Evolutionary conservation across 2,797 vertebrate species (phyloP).

Genomic region (Argyrosomus regius): DNA sequence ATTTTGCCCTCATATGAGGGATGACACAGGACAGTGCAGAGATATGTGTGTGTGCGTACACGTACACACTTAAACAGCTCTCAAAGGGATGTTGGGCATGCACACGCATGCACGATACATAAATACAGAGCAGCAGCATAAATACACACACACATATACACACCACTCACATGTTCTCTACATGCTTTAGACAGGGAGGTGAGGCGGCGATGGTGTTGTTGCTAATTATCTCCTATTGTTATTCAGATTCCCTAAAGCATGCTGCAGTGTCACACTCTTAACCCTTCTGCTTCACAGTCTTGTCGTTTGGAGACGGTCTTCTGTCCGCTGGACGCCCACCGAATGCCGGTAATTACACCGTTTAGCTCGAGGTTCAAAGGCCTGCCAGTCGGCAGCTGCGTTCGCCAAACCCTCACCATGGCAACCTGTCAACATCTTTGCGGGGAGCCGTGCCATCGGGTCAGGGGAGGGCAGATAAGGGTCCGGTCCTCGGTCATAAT

Average conservation of each 20-base stretch:
- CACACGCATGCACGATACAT: not conserved
- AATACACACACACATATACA: not conserved
- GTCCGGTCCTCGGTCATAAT: constrained; percentile 37
- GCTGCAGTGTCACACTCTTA: constrained; percentile 79
- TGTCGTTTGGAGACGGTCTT: constrained; percentile 60
- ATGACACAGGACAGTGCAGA: constrained; percentile 31
- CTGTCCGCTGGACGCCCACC: constrained; percentile 77
- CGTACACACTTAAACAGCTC: constrained; percentile 25
- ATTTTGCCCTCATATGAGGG: constrained; percentile 43
- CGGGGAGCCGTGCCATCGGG: constrained; percentile 49
- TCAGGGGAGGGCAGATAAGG: constrained; percentile 23
- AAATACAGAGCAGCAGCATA: not conserved
- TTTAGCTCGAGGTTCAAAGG: constrained; percentile 79
- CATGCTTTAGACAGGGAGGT: constrained; percentile 57
- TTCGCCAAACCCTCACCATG: constrained; percentile 77
- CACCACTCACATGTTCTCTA: constrained; percentile 33
- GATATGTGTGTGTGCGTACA: not conserved
- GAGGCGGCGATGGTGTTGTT: constrained; percentile 70
- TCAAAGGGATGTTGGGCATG: constrained; percentile 23
- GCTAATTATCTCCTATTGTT: constrained; percentile 86
- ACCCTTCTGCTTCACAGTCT: constrained; percentile 77
- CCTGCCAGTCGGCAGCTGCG: constrained; percentile 59
- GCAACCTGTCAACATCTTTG: constrained; percentile 81
- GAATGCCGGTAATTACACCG: constrained; percentile 83
- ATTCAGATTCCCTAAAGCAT: constrained; percentile 82